These are phyloP conservation scores for Malurus splendens DNA, from an alignment of 2,797 vertebrate species.

Conservation along the genomic window DNA sequence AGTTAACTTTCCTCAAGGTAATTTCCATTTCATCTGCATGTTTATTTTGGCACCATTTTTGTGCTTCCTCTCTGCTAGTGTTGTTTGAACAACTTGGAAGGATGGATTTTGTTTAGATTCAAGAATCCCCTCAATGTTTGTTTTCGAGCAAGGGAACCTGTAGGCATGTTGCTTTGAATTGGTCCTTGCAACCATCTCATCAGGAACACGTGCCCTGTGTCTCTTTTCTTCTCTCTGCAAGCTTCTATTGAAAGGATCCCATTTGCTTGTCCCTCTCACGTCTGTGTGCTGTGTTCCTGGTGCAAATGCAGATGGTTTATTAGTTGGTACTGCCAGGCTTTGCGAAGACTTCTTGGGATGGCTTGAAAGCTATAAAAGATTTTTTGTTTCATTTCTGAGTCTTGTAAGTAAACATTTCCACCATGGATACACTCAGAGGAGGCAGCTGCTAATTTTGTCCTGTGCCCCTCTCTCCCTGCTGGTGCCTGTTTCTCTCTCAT, in stretches of 20 bases:
- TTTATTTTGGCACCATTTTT: constrained; percentile 32
- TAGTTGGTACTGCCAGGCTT: neutral
- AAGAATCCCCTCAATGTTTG: constrained; percentile 1
- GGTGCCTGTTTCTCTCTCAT: neutral
- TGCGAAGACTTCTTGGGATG: neutral
- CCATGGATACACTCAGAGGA: neutral
- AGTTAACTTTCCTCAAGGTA: constrained; percentile 9
- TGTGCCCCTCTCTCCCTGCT: neutral
- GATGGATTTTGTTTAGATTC: constrained; percentile 38
- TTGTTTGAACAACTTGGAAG: constrained; percentile 48
- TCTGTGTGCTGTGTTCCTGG: neutral
- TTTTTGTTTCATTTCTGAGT: neutral
- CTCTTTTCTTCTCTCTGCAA: neutral
- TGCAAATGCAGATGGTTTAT: neutral
- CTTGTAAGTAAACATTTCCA: neutral
- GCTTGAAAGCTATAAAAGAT: constrained; percentile 7
- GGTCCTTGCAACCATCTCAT: neutral
- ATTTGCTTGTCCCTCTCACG: neutral
- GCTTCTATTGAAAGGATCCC: neutral
- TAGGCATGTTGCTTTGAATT: neutral
- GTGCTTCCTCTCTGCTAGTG: neutral
- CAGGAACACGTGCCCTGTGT: rapidly evolving
- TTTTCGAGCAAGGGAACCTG: neutral
- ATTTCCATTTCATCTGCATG: constrained; percentile 32
- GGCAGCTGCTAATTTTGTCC: constrained; percentile 6